Conservation (phyloP, 2,113 vertebrate genomes). For the Poeciliopsis turrubarensis region DNA sequence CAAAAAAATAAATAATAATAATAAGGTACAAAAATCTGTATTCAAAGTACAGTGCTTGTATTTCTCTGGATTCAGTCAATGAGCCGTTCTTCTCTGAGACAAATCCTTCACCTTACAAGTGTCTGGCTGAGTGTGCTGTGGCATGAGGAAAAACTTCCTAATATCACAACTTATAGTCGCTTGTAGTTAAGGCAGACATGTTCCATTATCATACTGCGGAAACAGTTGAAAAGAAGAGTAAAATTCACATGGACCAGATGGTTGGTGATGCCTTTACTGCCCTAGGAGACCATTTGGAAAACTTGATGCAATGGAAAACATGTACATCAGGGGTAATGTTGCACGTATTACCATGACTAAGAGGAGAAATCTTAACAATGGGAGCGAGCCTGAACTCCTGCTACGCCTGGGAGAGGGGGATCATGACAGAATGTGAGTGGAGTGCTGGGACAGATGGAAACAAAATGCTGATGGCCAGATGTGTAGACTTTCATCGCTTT, state of each 20-base stretch:
- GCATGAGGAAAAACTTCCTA: background rate
- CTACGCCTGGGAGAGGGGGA: constrained; percentile 26
- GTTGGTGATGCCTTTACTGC: constrained; percentile 11
- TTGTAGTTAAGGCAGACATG: background rate
- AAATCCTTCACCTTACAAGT: background rate
- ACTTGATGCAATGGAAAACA: constrained; percentile 39
- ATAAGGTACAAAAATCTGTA: background rate
- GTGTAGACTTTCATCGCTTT: constrained; percentile 45
- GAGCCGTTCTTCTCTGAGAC: background rate
- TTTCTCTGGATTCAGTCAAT: background rate
- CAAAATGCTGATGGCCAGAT: constrained; percentile 63
- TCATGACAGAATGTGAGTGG: constrained; percentile 47
- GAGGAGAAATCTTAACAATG: constrained; percentile 59
- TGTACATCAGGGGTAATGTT: constrained; percentile 54
- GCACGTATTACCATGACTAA: constrained; percentile 52
- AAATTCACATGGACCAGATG: background rate
- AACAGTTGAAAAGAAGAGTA: background rate
- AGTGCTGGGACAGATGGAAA: constrained; percentile 44
- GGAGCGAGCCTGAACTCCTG: constrained; percentile 47
- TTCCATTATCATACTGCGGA: background rate
- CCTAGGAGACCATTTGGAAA: constrained; percentile 29
- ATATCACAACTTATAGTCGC: constrained; percentile 8
- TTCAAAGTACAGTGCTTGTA: background rate
- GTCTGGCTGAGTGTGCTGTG: background rate
- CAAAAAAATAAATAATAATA: no score